phyloP scores from a whole-genome alignment of 1,140 invertebrate species.

The Aphelenchoides fujianensis region DNA sequence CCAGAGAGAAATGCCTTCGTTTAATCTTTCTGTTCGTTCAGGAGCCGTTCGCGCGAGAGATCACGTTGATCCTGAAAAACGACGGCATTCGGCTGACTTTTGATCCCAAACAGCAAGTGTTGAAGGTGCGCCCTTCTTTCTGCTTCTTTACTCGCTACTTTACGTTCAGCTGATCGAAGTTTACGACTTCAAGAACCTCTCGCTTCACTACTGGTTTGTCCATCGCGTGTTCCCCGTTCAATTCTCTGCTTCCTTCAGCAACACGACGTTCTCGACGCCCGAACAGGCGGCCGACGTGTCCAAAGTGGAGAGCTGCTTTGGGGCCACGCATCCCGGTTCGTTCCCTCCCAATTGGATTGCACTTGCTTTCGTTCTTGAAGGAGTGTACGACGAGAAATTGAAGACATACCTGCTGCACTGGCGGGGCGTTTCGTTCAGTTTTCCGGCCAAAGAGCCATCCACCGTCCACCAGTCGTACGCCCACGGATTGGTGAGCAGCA shows the following conservation, averaged over 20 bases:
- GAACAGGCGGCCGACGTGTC: slow-evolving; percentile 45
- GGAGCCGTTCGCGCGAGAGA: slow-evolving; percentile 56
- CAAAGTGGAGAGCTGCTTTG: slow-evolving; percentile 56
- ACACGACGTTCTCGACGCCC: slow-evolving; percentile 54
- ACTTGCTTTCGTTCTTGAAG: neutral
- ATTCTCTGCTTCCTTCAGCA: slow-evolving; percentile 38
- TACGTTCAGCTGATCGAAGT: slow-evolving; percentile 56
- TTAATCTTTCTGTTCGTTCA: slow-evolving; percentile 34
- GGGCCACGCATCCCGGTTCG: slow-evolving; percentile 60
- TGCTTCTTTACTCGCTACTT: neutral
- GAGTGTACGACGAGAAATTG: slow-evolving; percentile 60
- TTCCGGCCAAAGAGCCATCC: slow-evolving; percentile 52
- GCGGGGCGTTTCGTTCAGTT: slow-evolving; percentile 59
- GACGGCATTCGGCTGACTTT: slow-evolving; percentile 57
- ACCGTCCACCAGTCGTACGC: slow-evolving; percentile 53
- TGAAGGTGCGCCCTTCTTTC: slow-evolving; percentile 37
- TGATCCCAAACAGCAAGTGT: slow-evolving; percentile 46
- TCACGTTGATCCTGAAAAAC: slow-evolving; percentile 53
- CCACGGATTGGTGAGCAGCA: slow-evolving; percentile 51
- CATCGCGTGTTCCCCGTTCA: neutral
- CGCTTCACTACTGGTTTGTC: slow-evolving; percentile 47
- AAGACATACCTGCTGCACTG: slow-evolving; percentile 57
- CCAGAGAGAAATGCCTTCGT: neutral
- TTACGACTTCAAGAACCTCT: slow-evolving; percentile 56
- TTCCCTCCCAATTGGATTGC: too few relatives aligned